Evolutionary conservation across 2,797 vertebrate species (phyloP).

Genomic region (Alectoris magna): DNA sequence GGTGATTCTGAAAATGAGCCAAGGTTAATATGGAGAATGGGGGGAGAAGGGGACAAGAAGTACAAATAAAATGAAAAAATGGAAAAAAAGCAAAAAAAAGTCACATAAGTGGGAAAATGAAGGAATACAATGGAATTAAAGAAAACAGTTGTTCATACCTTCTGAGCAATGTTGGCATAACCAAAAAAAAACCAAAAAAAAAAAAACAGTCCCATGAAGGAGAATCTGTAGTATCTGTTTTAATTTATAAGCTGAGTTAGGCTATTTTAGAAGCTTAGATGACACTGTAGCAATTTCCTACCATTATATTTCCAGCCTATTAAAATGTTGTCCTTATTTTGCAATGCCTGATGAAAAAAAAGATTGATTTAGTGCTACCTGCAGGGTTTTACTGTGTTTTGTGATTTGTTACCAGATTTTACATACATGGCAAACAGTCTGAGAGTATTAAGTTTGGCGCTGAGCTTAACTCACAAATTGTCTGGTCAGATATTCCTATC

Average conservation of each 20-base stretch:
- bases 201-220: background rate
- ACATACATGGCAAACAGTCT: background rate
- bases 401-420: background rate
- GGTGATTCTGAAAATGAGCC: background rate
- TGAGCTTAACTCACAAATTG: background rate
- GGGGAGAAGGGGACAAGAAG: accelerated
- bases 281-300: background rate
- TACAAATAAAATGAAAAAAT: background rate
- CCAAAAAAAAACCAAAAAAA: background rate
- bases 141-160: background rate
- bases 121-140: background rate
- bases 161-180: background rate
- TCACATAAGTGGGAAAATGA: background rate
- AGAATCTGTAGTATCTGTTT: background rate
- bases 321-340: background rate
- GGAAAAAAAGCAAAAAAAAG: background rate
- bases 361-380: background rate
- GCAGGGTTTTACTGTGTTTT: background rate
- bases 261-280: background rate
- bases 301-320: background rate
- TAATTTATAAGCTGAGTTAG: background rate
- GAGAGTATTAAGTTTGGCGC: background rate
- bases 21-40: background rate
- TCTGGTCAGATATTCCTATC: background rate
- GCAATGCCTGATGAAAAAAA: background rate